Evolutionary conservation across 2,888 invertebrate species (phyloP).

Genomic region (Neoscelio sp.): DNA sequence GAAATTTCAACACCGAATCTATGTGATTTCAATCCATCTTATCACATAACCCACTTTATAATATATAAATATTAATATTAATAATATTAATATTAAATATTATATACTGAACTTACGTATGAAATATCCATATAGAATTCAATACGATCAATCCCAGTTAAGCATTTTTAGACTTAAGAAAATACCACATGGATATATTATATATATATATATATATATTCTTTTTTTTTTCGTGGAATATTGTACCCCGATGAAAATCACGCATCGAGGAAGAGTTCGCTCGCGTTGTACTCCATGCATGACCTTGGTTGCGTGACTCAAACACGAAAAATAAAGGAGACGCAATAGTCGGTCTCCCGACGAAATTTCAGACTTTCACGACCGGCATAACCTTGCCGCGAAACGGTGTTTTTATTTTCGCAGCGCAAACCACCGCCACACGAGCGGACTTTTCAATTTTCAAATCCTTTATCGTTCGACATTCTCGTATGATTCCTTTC

Average conservation of each 20-base stretch:
- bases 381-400: constrained; percentile 73
- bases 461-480: constrained; percentile 1
- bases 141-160: too few relatives aligned
- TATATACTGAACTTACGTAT: too few relatives aligned
- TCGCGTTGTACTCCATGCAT: constrained; percentile 33
- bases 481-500: neutral
- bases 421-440: constrained; percentile 25
- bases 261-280: constrained; percentile 17
- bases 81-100: too few relatives aligned
- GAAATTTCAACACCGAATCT: too few relatives aligned
- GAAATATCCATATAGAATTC: too few relatives aligned
- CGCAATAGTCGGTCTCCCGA: constrained; percentile 59
- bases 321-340: constrained; percentile 71
- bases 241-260: constrained; percentile 4
- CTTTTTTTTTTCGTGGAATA: constrained; percentile 23
- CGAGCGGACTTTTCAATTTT: constrained; percentile 20
- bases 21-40: too few relatives aligned
- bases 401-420: constrained; percentile 68
- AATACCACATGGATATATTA: too few relatives aligned
- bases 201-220: too few relatives aligned
- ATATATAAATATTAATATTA: too few relatives aligned
- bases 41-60: too few relatives aligned
- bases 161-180: too few relatives aligned
- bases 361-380: constrained; percentile 77
- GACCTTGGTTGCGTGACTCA: constrained; percentile 68